Evolutionary conservation across 1,140 invertebrate species (phyloP).

Genomic region (Drosophila athabasca): DNA sequence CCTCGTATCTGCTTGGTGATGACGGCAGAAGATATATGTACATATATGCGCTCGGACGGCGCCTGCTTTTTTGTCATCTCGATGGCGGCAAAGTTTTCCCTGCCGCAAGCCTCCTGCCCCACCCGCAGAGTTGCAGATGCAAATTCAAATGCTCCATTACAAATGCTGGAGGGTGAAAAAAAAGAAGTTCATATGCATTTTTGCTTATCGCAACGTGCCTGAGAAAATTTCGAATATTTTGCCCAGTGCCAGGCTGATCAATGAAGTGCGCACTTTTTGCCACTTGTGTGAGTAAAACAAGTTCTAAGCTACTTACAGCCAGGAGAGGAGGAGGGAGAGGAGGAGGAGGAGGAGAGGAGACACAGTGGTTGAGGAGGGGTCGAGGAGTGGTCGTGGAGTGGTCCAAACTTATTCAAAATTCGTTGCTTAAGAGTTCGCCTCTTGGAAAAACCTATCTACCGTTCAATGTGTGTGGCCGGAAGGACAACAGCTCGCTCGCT

Average conservation of each 20-base stretch:
- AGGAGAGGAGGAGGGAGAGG: no score
- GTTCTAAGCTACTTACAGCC: conserved; percentile 66
- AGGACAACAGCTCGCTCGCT: no score
- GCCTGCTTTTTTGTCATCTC: conserved; percentile 24
- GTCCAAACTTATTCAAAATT: no score
- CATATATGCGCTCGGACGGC: conserved; percentile 20
- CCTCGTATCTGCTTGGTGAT: conserved; percentile 6
- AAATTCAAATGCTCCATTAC: conserved; percentile 74
- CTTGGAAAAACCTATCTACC: background rate
- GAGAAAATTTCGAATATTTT: conserved; percentile 70
- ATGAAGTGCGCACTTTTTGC: conserved; percentile 63
- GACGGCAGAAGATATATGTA: conserved; percentile 17
- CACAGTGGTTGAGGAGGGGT: conserved; percentile 16
- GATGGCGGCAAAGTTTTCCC: conserved; percentile 51
- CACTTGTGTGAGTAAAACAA: conserved; percentile 35
- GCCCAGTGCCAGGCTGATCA: conserved; percentile 43
- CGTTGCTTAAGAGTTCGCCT: no score
- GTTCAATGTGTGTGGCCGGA: background rate
- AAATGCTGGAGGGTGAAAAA: conserved; percentile 24
- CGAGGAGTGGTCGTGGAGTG: conserved; percentile 7
- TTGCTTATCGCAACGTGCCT: conserved; percentile 62
- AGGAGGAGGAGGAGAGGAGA: background rate
- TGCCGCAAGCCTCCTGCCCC: conserved; percentile 6
- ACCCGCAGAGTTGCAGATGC: conserved; percentile 39
- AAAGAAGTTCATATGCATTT: conserved; percentile 57